Conservation (phyloP, 2,113 vertebrate genomes). For the Callopanchax toddi region DNA sequence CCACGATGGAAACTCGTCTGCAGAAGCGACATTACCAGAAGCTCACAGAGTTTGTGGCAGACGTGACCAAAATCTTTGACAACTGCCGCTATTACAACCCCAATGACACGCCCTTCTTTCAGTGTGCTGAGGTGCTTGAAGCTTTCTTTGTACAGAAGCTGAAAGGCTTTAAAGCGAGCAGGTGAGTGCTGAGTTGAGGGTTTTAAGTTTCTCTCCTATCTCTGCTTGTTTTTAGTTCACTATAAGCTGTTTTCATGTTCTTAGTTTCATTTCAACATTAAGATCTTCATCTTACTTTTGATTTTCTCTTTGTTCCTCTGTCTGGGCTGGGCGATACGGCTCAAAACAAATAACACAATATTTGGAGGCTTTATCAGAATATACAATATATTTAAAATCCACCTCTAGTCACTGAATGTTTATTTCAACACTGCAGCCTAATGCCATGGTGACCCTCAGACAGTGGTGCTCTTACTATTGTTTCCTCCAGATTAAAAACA, state of each 20-base stretch:
- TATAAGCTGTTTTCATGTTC: background rate
- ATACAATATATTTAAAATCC: too few relatives aligned
- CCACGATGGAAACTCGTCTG: slow-evolving; percentile 95
- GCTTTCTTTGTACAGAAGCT: slow-evolving; percentile 99
- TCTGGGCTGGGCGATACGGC: too few relatives aligned
- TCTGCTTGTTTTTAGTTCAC: background rate
- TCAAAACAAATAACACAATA: too few relatives aligned
- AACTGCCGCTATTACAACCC: slow-evolving; percentile 99
- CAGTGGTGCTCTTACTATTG: too few relatives aligned
- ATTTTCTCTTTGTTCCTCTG: slow-evolving; percentile 23
- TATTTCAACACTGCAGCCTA: too few relatives aligned
- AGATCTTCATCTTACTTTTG: slow-evolving; percentile 13
- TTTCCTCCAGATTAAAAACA: too few relatives aligned
- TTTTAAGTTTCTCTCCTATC: background rate
- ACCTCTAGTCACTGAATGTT: too few relatives aligned
- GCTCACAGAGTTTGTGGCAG: slow-evolving; percentile 97
- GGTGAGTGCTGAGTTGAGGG: slow-evolving; percentile 78
- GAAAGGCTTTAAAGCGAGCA: slow-evolving; percentile 99
- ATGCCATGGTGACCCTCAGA: too few relatives aligned
- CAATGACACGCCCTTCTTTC: slow-evolving; percentile 97
- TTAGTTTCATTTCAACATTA: slow-evolving; percentile 4
- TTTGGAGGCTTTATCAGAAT: too few relatives aligned
- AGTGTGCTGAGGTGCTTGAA: slow-evolving; percentile 97
- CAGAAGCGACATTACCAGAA: slow-evolving; percentile 96
- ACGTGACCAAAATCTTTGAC: slow-evolving; percentile 99